Conservation (phyloP, 1,140 invertebrate species). For the Ladona fulva region DNA sequence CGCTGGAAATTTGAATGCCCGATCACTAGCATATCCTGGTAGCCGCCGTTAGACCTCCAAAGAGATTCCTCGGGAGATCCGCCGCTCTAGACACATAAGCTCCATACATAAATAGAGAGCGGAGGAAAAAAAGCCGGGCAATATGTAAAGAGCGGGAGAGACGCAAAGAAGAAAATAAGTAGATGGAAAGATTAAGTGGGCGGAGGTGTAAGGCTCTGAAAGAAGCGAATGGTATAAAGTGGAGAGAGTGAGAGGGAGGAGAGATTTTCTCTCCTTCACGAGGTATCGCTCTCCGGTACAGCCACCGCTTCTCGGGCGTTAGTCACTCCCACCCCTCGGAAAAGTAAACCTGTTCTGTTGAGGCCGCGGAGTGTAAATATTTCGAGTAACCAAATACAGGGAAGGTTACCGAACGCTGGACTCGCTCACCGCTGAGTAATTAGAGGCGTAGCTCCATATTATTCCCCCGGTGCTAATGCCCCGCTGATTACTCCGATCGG, state of each 20-base stretch:
- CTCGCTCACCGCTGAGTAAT: neutral
- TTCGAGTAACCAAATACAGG: neutral
- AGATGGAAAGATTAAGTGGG: neutral
- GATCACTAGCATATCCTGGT: no score
- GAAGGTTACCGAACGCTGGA: neutral
- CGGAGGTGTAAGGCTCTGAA: neutral
- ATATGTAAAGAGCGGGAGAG: no score
- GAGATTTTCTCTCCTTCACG: neutral
- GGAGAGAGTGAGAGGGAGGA: neutral
- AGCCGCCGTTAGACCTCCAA: no score
- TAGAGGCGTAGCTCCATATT: no score
- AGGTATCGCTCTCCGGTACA: neutral
- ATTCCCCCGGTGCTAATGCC: no score
- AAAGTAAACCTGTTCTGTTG: neutral
- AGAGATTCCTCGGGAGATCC: no score
- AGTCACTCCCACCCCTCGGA: neutral
- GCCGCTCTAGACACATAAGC: no score
- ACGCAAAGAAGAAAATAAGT: no score
- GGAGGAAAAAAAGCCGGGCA: no score
- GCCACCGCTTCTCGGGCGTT: neutral
- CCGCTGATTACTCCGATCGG: no score
- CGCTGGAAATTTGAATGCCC: no score
- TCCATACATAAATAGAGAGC: no score
- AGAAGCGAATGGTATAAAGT: neutral
- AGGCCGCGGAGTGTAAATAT: neutral